A percentile compares a stretch with the other conserved stretches of the same genome.
These are phyloP conservation scores for Brachionichthys hirsutus DNA, from an alignment of 2,113 vertebrate species.

Conservation along the genomic window DNA sequence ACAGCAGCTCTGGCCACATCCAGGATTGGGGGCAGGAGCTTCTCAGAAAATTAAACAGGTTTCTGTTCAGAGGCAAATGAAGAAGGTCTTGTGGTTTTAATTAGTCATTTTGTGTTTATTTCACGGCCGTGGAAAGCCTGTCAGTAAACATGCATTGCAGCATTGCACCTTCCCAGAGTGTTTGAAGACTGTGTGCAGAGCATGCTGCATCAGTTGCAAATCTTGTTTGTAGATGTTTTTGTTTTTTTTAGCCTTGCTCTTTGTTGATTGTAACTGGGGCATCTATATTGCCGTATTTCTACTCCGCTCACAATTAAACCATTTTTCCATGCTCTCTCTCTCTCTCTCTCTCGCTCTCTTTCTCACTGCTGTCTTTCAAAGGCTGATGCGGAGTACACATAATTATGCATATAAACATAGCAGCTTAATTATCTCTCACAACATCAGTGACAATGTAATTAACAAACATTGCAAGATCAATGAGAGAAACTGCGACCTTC, in stretches of 20 bases:
- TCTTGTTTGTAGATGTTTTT: conserved; percentile 59
- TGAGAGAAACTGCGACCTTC: conserved; percentile 99
- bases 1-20: conserved; percentile 55
- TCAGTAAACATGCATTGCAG: conserved; percentile 74
- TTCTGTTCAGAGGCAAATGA: conserved; percentile 68
- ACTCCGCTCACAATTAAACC: conserved; percentile 81
- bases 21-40: conserved; percentile 58
- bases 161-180: conserved; percentile 62
- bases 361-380: conserved; percentile 84
- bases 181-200: conserved; percentile 67
- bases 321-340: conserved; percentile 39
- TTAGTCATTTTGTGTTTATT: conserved; percentile 78
- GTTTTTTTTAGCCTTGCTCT: conserved; percentile 63
- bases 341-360: conserved; percentile 43
- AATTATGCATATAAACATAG: conserved; percentile 99
- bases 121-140: conserved; percentile 47
- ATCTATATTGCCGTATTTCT: conserved; percentile 81
- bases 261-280: conserved; percentile 85
- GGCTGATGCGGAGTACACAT: conserved; percentile 93
- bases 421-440: conserved; percentile 99
- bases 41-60: conserved; percentile 71
- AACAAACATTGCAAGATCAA: conserved; percentile 99
- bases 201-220: conserved; percentile 68
- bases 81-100: conserved; percentile 74
- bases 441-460: conserved; percentile 99